Percentiles rank a stretch among this genome's conserved stretches.
These are phyloP conservation scores for Semnornis frantzii DNA, from an alignment of 2,113 vertebrate species.

Conservation along the genomic window DNA sequence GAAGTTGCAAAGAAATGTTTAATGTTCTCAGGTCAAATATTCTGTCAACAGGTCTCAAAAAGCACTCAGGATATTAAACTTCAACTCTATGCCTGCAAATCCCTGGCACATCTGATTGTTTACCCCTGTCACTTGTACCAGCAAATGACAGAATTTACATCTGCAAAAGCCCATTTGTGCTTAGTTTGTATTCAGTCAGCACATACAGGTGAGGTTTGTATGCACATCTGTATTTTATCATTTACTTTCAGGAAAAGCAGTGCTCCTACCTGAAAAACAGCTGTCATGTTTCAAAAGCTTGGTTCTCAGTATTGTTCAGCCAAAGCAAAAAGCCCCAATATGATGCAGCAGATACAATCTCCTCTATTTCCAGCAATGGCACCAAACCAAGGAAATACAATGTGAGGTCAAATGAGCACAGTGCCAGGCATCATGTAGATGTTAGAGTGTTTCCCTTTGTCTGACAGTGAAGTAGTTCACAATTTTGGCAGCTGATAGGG, in stretches of 20 bases:
- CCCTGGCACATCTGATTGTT: constrained; percentile 25
- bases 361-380: not conserved
- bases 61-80: constrained; percentile 51
- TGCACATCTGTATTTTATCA: constrained; percentile 48
- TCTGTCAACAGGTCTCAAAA: constrained; percentile 56
- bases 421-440: not conserved
- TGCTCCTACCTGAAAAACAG: constrained; percentile 39
- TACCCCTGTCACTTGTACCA: constrained; percentile 62
- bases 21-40: constrained; percentile 53
- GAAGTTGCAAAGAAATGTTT: constrained; percentile 50
- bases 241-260: constrained; percentile 22
- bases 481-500: not conserved
- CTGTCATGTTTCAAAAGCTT: not conserved
- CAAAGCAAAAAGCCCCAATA: not conserved
- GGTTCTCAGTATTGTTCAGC: not conserved
- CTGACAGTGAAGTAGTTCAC: not conserved
- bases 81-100: constrained; percentile 40
- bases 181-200: constrained; percentile 56
- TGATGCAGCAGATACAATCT: not conserved
- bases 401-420: not conserved
- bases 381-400: constrained; percentile 5
- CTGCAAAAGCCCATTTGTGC: constrained; percentile 46
- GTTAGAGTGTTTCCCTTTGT: not conserved
- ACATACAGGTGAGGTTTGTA: constrained; percentile 26
- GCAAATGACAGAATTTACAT: constrained; percentile 63